These are phyloP conservation scores for Drosophila birchii DNA, from an alignment of 2,888 invertebrate genomes.

Conservation along the genomic window DNA sequence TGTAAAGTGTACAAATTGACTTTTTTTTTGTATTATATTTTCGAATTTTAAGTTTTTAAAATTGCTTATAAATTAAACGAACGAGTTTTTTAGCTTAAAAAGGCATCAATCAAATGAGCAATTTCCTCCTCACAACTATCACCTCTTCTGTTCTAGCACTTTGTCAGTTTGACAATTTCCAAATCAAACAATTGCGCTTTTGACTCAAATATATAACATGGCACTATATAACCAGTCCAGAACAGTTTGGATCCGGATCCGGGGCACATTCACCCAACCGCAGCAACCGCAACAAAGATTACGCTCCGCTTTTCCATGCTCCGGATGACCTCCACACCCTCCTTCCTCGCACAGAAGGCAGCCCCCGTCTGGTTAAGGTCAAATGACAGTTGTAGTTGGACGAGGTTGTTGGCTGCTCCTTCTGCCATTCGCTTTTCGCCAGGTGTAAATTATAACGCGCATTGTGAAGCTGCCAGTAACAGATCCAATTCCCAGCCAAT, in stretches of 20 bases:
- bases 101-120: constrained; percentile 1
- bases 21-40: no score
- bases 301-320: background rate
- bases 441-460: constrained; percentile 80
- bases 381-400: constrained; percentile 73
- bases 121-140: background rate
- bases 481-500: constrained; percentile 42
- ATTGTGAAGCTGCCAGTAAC: constrained; percentile 69
- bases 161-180: constrained; percentile 73
- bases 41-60: background rate
- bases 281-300: constrained; percentile 30
- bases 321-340: background rate
- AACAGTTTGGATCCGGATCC: constrained; percentile 22
- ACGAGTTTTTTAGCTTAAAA: background rate
- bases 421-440: constrained; percentile 47
- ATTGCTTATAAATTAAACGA: no score
- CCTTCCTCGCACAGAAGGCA: background rate
- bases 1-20: background rate
- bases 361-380: constrained; percentile 63
- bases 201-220: constrained; percentile 73
- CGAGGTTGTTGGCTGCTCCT: constrained; percentile 32
- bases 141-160: constrained; percentile 6
- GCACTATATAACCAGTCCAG: constrained; percentile 57
- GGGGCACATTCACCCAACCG: constrained; percentile 32
- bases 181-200: constrained; percentile 75